Evolutionary conservation across 2,113 vertebrate species (phyloP), one percentile per base, ranked within the genome.

Genomic region (Sigmodon hispidus): DNA sequence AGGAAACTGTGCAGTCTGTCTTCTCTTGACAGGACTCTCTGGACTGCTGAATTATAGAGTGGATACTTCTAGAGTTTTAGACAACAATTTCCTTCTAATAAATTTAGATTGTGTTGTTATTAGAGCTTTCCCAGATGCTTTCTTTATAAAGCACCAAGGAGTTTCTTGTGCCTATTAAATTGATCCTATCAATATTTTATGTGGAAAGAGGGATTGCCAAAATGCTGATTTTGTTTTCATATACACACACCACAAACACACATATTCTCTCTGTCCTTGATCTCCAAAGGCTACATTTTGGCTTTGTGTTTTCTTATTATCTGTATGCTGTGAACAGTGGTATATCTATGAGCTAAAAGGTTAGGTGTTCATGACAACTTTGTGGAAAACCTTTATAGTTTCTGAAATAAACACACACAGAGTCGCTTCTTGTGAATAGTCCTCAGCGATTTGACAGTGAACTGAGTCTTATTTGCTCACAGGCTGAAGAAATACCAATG

Each of bases 191-290:
- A 55, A 40, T 19, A 24, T 81, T 34, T 6, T 34, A 36, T 70
- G 43, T 48, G 36, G 45, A 90, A 26, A 6, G 31, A 22, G 9
- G 29, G 21, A 81, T 61, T 67, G 61, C 34, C 59, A 52, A 90
- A 91, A 92, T 9, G 43, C 16, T 1, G 17, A 52, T 16, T 24
- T 50, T 70, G 65, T 13, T 69, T 50, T 45, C 5, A 75, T 22
- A 43, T 45, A 67, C 13, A 13, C 22, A 61, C 65, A 36, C 31
- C 31, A 16, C n/a, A 9, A 24, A 65, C 6, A 85, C 36, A 83
- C 55, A 90, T 15, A 63, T 84, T 7, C 45, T 29, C 90, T 87
- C 69, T 81, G 48, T 4, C 76, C 75, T 94, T 94, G n/a, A 89
- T 90, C n/a, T 94, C 69, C 36, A 36, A 90, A 69, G 31, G 7